Evolutionary conservation across 2,888 invertebrate genomes (phyloP).

Genomic region (Drosophila lutescens): DNA sequence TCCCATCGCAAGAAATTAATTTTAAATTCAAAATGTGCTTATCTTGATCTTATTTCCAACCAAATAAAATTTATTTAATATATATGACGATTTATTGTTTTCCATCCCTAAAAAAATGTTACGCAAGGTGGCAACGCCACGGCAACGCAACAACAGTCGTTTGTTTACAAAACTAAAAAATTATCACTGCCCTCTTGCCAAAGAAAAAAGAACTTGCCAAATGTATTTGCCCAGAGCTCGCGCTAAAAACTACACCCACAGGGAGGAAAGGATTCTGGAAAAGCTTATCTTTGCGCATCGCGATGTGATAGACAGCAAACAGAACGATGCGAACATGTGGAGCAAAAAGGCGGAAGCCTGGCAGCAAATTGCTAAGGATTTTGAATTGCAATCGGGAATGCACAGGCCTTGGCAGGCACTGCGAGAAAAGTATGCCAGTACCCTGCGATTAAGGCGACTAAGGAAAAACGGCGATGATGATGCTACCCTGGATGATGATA

Average conservation of each 20-base stretch:
- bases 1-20: no score
- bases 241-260: slow-evolving; percentile 2
- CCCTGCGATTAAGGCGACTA: background rate
- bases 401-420: background rate
- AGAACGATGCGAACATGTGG: slow-evolving; percentile 16
- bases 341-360: slow-evolving; percentile 2
- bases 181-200: background rate
- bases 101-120: background rate
- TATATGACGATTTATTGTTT: background rate
- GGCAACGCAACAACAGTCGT: background rate
- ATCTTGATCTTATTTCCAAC: no score
- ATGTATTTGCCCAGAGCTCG: slow-evolving; percentile 2
- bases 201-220: background rate
- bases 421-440: slow-evolving; percentile 10
- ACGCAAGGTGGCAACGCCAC: background rate
- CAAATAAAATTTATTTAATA: no score
- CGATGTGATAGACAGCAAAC: background rate
- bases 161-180: background rate
- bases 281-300: background rate
- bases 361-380: slow-evolving; percentile 6
- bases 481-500: background rate
- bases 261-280: slow-evolving; percentile 7
- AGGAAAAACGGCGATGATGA: background rate
- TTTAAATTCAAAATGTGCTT: no score
- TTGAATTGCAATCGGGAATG: background rate